phyloP scores from a whole-genome alignment of 2,797 vertebrate genomes.

The Acestrorhynchus altus region DNA sequence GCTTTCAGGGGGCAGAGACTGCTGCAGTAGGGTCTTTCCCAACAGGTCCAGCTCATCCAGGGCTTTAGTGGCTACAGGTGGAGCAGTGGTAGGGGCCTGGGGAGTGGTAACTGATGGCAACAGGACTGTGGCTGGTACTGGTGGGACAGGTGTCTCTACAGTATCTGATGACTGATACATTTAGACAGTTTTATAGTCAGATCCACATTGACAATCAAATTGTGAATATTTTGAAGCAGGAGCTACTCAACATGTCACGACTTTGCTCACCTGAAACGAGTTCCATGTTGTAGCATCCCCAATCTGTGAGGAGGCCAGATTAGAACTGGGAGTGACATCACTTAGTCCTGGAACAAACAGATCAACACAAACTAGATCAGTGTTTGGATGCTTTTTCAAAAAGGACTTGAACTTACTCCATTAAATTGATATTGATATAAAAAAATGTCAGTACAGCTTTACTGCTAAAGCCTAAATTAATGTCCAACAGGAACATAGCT shows the following conservation, averaged over 20 bases:
- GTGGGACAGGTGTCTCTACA: slow-evolving; percentile 65
- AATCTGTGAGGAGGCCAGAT: slow-evolving; percentile 68
- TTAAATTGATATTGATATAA: neutral
- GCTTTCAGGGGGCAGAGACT: slow-evolving; percentile 91
- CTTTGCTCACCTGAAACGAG: slow-evolving; percentile 94
- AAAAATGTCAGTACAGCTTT: too few relatives aligned
- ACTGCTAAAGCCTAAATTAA: too few relatives aligned
- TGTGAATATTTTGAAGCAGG: neutral
- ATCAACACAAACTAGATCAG: slow-evolving; percentile 17
- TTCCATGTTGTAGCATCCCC: slow-evolving; percentile 86
- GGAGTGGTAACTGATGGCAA: slow-evolving; percentile 65
- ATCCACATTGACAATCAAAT: neutral
- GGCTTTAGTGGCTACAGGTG: slow-evolving; percentile 74
- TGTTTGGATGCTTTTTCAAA: neutral
- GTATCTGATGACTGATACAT: slow-evolving; percentile 80
- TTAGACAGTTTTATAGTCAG: neutral
- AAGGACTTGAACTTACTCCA: neutral
- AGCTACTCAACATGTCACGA: neutral
- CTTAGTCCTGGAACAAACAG: slow-evolving; percentile 81
- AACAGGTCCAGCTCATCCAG: slow-evolving; percentile 91
- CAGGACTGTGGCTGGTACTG: slow-evolving; percentile 63
- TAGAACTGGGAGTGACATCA: slow-evolving; percentile 78
- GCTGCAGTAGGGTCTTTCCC: slow-evolving; percentile 91
- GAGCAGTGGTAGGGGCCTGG: slow-evolving; percentile 50
- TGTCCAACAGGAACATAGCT: too few relatives aligned